A percentile compares a stretch with the other conserved stretches of the same genome.
These are phyloP conservation scores for Microcebus jonahi DNA, from an alignment of 2,113 vertebrate genomes.

Conservation along the genomic window DNA sequence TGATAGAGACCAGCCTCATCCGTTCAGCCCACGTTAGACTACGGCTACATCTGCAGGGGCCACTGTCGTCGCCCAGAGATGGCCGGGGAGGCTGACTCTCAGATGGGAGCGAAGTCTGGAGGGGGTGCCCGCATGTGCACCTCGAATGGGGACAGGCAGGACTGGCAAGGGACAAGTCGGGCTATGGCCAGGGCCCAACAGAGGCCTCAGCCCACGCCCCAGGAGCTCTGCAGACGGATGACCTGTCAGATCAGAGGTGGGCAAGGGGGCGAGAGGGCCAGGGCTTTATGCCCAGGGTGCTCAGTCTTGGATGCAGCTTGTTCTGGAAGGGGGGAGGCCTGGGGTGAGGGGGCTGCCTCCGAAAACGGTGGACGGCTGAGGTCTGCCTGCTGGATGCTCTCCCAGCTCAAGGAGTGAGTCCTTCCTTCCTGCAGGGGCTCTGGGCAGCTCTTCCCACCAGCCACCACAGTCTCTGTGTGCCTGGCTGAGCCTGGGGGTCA, in stretches of 20 bases:
- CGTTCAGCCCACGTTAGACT: neutral
- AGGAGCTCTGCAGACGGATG: neutral
- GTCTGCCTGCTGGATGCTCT: no score
- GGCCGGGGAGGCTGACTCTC: neutral
- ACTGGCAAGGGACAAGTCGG: accelerated
- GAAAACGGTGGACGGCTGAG: accelerated
- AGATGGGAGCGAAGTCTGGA: neutral
- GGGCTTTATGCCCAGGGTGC: neutral
- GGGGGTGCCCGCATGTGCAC: accelerated
- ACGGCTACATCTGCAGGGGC: accelerated
- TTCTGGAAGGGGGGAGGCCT: neutral
- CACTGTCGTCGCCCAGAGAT: neutral
- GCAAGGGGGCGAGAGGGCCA: accelerated
- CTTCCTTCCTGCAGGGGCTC: neutral
- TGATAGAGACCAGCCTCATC: accelerated
- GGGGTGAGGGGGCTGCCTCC: neutral
- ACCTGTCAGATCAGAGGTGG: accelerated
- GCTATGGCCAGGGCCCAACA: accelerated
- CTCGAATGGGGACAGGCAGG: accelerated
- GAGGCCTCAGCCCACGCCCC: neutral
- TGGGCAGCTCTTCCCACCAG: neutral
- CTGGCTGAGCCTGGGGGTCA: no score
- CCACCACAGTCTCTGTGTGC: no score
- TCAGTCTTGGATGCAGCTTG: neutral
- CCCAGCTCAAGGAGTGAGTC: accelerated